Evolutionary conservation across 2,113 vertebrate genomes (phyloP).

Genomic region (Corythaeola cristata): DNA sequence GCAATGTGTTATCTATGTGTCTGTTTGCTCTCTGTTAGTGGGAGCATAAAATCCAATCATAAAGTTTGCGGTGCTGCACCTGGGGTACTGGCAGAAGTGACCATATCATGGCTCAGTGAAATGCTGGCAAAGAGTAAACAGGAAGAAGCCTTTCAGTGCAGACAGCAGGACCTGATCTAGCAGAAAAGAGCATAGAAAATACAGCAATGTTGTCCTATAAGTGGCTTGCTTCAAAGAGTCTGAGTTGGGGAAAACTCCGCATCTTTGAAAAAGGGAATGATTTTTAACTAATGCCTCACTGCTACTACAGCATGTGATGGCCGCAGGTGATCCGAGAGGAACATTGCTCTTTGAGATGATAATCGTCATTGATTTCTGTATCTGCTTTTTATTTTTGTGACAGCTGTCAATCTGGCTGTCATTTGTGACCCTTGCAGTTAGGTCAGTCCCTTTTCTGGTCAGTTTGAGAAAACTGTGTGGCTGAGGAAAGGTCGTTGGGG

Average conservation of each 20-base stretch:
- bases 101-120: not conserved
- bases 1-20: constrained; percentile 57
- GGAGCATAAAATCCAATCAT: constrained; percentile 59
- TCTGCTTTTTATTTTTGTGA: not conserved
- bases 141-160: not conserved
- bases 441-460: not conserved
- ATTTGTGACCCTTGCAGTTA: not conserved
- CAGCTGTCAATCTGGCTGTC: not conserved
- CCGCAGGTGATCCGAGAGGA: not conserved
- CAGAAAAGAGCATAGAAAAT: not conserved
- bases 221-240: not conserved
- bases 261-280: not conserved
- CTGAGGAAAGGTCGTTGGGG: not conserved
- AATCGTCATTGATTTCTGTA: not conserved
- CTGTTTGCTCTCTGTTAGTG: constrained; percentile 75
- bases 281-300: not conserved
- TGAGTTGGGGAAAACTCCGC: not conserved
- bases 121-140: not conserved
- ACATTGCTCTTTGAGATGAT: not conserved
- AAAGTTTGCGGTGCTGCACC: constrained; percentile 62
- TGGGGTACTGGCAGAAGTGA: not conserved
- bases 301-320: not conserved
- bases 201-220: not conserved
- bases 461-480: not conserved
- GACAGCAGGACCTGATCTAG: not conserved